A percentile compares a stretch with the other conserved stretches of the same genome.
phyloP scores from a whole-genome alignment of 2,888 invertebrate species.

The Cheilosia vernalis region DNA sequence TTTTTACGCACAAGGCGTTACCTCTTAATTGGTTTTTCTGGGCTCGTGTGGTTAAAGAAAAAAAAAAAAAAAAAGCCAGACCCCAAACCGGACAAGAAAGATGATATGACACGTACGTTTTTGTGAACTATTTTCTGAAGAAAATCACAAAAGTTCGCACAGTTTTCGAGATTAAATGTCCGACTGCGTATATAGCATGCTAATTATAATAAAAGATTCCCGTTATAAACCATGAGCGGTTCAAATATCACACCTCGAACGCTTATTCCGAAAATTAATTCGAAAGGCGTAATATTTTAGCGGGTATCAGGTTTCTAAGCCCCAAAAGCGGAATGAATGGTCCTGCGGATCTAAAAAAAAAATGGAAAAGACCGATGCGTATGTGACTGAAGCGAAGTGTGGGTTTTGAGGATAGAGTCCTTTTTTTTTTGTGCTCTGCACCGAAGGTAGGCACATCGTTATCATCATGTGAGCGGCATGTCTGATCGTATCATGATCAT shows the following conservation, averaged over 20 bases:
- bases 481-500: slow-evolving; percentile 75
- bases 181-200: slow-evolving; percentile 39
- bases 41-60: slow-evolving; percentile 3
- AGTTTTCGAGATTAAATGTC: slow-evolving; percentile 18
- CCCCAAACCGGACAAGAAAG: slow-evolving; percentile 55
- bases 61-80: not conserved
- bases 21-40: slow-evolving; percentile 68
- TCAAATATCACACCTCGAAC: slow-evolving; percentile 65
- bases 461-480: slow-evolving; percentile 71
- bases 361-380: not conserved
- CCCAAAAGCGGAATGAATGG: slow-evolving; percentile 45
- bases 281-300: slow-evolving; percentile 70
- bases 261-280: slow-evolving; percentile 50
- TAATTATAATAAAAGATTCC: slow-evolving; percentile 67
- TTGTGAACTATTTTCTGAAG: slow-evolving; percentile 34
- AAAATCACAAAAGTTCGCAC: slow-evolving; percentile 28
- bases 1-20: slow-evolving; percentile 64
- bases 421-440: slow-evolving; percentile 30
- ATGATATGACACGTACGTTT: slow-evolving; percentile 30
- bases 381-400: slow-evolving; percentile 12
- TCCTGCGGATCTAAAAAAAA: slow-evolving; percentile 37
- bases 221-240: slow-evolving; percentile 59
- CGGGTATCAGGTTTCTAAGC: slow-evolving; percentile 66
- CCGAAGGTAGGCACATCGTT: slow-evolving; percentile 49
- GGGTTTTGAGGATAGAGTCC: slow-evolving; percentile 52